A percentile compares a stretch with the other conserved stretches of the same genome.
phyloP scores from a whole-genome alignment of 1,140 invertebrate genomes.

The Telenomus remus region DNA sequence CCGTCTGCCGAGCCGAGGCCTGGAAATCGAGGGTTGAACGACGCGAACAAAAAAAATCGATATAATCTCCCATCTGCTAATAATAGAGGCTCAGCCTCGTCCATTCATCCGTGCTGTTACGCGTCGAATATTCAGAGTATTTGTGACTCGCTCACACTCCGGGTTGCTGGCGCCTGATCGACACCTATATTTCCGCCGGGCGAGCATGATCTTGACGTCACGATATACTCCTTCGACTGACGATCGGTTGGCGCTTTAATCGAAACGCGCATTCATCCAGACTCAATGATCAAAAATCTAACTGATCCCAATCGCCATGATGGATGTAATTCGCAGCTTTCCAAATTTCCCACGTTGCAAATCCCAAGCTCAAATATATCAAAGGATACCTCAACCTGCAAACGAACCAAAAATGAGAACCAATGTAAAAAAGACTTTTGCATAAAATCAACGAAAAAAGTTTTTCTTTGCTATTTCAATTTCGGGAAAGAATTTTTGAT shows the following conservation, averaged over 20 bases:
- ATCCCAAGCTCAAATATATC: too few relatives aligned
- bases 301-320: neutral
- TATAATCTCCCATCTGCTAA: slow-evolving; percentile 75
- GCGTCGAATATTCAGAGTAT: slow-evolving; percentile 56
- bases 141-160: slow-evolving; percentile 38
- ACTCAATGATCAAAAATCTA: neutral
- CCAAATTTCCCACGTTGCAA: too few relatives aligned
- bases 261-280: neutral
- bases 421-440: too few relatives aligned
- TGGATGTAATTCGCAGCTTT: neutral
- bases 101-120: slow-evolving; percentile 65
- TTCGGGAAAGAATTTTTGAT: too few relatives aligned
- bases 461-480: too few relatives aligned
- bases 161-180: slow-evolving; percentile 38
- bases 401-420: too few relatives aligned
- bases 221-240: slow-evolving; percentile 13
- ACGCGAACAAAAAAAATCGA: slow-evolving; percentile 68
- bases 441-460: too few relatives aligned
- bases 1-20: slow-evolving; percentile 51
- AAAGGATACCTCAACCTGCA: too few relatives aligned
- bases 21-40: slow-evolving; percentile 59
- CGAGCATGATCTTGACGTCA: slow-evolving; percentile 18
- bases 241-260: slow-evolving; percentile 10
- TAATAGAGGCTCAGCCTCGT: slow-evolving; percentile 71
- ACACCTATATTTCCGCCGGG: slow-evolving; percentile 38